phyloP scores from a whole-genome alignment of 2,888 invertebrate species.

The Nemotelus pantherinus region DNA sequence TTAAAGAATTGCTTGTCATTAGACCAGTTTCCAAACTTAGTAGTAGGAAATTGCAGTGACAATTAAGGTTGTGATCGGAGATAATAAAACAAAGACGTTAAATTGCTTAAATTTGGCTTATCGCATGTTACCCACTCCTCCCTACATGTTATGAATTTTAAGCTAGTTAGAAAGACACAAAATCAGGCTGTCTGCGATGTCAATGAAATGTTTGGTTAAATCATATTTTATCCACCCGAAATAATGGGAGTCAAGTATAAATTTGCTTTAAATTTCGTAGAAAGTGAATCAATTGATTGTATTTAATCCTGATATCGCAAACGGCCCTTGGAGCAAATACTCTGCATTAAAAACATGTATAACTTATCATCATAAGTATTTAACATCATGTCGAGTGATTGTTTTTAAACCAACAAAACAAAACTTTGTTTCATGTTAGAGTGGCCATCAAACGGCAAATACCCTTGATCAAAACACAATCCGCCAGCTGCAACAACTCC shows the following conservation, averaged over 20 bases:
- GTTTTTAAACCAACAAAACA: constrained; percentile 32
- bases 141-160: neutral
- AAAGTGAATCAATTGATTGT: neutral
- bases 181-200: constrained; percentile 22
- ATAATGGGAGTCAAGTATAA: too few relatives aligned
- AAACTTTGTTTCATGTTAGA: constrained; percentile 55
- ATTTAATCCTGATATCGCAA: constrained; percentile 14
- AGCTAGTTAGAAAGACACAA: neutral
- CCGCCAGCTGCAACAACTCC: constrained; percentile 71
- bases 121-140: neutral
- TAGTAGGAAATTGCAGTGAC: too few relatives aligned
- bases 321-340: neutral
- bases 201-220: neutral
- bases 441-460: constrained; percentile 61
- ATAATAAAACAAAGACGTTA: too few relatives aligned
- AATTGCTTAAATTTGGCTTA: neutral
- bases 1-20: too few relatives aligned
- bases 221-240: too few relatives aligned
- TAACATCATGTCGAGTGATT: neutral
- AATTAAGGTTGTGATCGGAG: too few relatives aligned
- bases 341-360: neutral
- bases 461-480: constrained; percentile 57
- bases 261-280: neutral
- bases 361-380: neutral
- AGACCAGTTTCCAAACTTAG: too few relatives aligned